Base-by-base conservation (phyloP, 2,797 vertebrate species). In the Eutrigla gurnardus region DNA sequence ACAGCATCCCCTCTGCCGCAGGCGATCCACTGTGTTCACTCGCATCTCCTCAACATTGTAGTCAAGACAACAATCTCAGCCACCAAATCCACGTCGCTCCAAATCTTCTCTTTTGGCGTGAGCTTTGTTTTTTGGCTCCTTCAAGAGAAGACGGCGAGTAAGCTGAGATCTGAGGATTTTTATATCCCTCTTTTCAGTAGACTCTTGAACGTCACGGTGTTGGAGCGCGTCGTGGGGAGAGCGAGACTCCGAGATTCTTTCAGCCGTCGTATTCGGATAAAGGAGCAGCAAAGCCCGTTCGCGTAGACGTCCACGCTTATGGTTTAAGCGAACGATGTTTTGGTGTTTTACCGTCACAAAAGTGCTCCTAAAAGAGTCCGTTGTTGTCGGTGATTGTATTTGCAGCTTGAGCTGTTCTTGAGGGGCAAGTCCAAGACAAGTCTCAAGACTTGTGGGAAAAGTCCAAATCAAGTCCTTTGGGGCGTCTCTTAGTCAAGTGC, bases 21-120 rank as follows among this genome's bases (percentile, higher is more conserved):
- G 83, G 85, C 77, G 0, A 76, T 83, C 69, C 77, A 14, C 69
- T 8, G 63, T 17, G 1, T 47, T 84, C 69, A 67, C 84, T 83
- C 50, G 61, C 49, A 73, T 70, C 83, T 70, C 45, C 83, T 77
- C 77, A 53, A 75, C 81, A 80, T 71, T 76, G 77, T 77, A 57
- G 84, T 73, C 73, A 32, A 25, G 77, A 86, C 81, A 83, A 79
- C 78, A 78, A 81, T 78, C 81, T 82, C 76, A 84, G 67, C 70
- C 73, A 65, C 72, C 54, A 78, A 83, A 87, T 89, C 80, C 75
- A 55, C n/a, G 50, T 78, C 67, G 15, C 73, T 80, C 55, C 53
- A 86, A 81, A 75, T 79, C 75, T 84, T 52, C 77, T 79, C 64
- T 58, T 57, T 75, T 78, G 78, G 80, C 82, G 45, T 46, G 67